Evolutionary conservation across 2,797 vertebrate genomes (phyloP), one percentile per base, ranked within the genome.

Genomic region (Pitangus sulphuratus): DNA sequence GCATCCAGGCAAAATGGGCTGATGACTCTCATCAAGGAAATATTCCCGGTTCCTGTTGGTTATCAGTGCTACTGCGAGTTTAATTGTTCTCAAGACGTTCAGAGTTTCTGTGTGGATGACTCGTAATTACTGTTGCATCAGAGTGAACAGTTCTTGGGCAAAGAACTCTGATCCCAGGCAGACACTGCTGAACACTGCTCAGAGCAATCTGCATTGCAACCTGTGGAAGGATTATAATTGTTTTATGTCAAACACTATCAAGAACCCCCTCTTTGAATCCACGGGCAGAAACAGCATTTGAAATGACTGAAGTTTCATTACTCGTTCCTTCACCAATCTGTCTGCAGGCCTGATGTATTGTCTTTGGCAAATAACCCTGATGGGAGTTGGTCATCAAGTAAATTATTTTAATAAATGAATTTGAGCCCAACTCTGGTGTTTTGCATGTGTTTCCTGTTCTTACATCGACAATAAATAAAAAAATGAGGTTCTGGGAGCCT

Each of bases 21-120:
- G 70, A 66, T 45, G 84, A 95, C 80, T 71, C 76, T 95, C 84
- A 87, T 95, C 75, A 91, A 89, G 71, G 70, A 94, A 96, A 83
- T 12, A 89, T 21, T 85, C 70, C 56, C 44, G 56, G 75, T 83
- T 71, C 74, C 78, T 87, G 39, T 48, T 77, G 65, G 60, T 53
- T 91, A 93, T 89, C 95, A 89, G 84, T 33, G 58, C 77, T 81
- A 61, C 79, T 71, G 68, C 42, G 61, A 81, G 71, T 92, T 83
- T 89, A 83, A 92, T 86, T 90, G 71, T 87, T 95, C 79, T 91
- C 87, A 58, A 77, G 54, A 47, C 2, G 8, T 71, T 94, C 65
- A 26, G 79, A 90, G 69, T 91, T 95, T 95, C 83, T 76, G 0
- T 44, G 70, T 70, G 90, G 33, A 62, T 79, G 86, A 86, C 58